Conservation (phyloP, 2,888 invertebrate species). For the Habroteleia sp. region DNA sequence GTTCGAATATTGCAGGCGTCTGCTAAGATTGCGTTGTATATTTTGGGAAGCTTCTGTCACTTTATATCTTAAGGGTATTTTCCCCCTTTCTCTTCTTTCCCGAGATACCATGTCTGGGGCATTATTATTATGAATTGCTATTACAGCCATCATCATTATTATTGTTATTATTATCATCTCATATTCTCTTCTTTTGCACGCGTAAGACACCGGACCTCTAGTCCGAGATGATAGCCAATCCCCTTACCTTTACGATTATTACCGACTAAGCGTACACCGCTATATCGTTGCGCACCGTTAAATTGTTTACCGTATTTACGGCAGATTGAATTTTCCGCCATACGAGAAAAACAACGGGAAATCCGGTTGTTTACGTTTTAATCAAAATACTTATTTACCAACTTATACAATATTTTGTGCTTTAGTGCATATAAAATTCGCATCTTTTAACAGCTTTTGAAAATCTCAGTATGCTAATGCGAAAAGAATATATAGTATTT, state of each 20-base stretch:
- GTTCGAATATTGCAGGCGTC: conserved; percentile 31
- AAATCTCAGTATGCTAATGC: no score
- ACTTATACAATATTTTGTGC: no score
- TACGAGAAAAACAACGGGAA: conserved; percentile 12
- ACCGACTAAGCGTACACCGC: conserved; percentile 62
- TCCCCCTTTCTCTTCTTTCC: conserved; percentile 41
- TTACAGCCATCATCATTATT: conserved; percentile 50
- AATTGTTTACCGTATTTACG: conserved; percentile 75
- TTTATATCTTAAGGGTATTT: conserved; percentile 59
- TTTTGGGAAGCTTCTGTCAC: conserved; percentile 67
- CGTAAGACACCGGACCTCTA: conserved; percentile 53
- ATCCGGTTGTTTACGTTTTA: conserved; percentile 21
- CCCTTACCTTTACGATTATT: conserved; percentile 76
- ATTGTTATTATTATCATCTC: conserved; percentile 45
- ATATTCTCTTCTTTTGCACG: conserved; percentile 48
- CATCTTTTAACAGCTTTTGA: no score
- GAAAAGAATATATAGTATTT: no score
- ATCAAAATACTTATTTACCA: conserved; percentile 8
- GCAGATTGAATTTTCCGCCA: conserved; percentile 71
- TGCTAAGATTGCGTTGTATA: conserved; percentile 70
- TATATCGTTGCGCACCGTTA: conserved; percentile 66
- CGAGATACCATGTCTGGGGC: conserved; percentile 43
- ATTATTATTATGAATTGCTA: conserved; percentile 58
- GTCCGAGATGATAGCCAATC: conserved; percentile 73
- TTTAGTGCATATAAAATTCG: no score